Evolutionary conservation across 2,113 vertebrate species (phyloP), one percentile per base, ranked within the genome.

Genomic region (Lampris megalopsis): DNA sequence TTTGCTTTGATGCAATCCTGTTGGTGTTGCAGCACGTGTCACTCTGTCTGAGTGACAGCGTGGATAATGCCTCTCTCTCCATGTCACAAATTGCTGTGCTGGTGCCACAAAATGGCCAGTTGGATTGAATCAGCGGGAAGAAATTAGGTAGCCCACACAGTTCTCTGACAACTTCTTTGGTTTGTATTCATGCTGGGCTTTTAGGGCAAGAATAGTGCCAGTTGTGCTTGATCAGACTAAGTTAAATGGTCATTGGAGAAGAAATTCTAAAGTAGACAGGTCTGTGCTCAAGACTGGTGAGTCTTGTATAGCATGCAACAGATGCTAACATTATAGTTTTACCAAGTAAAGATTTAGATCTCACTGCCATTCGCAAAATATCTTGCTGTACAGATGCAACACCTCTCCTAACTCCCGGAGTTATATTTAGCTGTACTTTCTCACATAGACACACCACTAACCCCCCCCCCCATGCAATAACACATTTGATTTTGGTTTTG

Each of bases 401-500:
- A 58, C 10, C 42, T 58, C 9, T 69, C 48, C 54, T 49, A 24
- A 24, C 59, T 76, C 57, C 65, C 69, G 68, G 49, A 74, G 61
- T 59, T 68, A 76, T 70, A 77, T 86, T 78, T 75, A 40, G 68
- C 77, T 71, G 43, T 54, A 24, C 24, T 48, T 7, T 38, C 13
- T 50, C 37, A 57, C 9, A 54, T 1, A 1, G 73, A 79, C 71
- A 24, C 50, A 49, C 62, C 35, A 43, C 10, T 24, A 24, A 49
- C 62, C 82, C 68, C 57, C 59, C 56, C 77, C 54, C 63, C 68
- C 50, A 36, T 60, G 58, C 74, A 76, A 53, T 57, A 83, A 83
- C 78, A 73, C 79, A 87, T 93, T 89, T 64, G 73, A 92, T 83
- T 88, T 88, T 85, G 71, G 73, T 82, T 89, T 87, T 87, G 83